phyloP scores from a whole-genome alignment of 2,797 vertebrate species.

The Coregonus ussuriensis region DNA sequence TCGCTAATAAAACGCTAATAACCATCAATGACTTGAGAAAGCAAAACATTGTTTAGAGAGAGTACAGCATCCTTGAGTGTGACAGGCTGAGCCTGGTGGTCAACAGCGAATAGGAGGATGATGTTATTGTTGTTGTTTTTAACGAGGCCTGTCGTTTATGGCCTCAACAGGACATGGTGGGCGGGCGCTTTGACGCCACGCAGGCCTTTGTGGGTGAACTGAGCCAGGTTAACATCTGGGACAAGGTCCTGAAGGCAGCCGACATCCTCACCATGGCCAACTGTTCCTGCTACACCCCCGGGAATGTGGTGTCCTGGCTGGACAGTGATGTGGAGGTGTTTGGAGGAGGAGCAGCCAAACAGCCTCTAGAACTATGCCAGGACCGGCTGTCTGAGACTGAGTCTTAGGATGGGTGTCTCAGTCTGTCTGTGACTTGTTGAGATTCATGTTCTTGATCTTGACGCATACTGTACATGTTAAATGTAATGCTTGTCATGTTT shows the following conservation, averaged over 20 bases:
- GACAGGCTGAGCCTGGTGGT: slow-evolving; percentile 9
- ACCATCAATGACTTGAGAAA: neutral
- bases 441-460: neutral
- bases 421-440: neutral
- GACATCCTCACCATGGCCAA: slow-evolving; percentile 93
- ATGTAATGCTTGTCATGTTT: neutral
- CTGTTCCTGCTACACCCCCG: slow-evolving; percentile 90
- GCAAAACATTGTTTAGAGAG: too few relatives aligned
- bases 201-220: slow-evolving; percentile 98
- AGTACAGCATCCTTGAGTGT: neutral
- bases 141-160: slow-evolving; percentile 49
- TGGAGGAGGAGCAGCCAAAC: slow-evolving; percentile 88
- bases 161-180: slow-evolving; percentile 87
- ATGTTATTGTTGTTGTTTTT: slow-evolving; percentile 43
- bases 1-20: too few relatives aligned
- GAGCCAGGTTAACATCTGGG: slow-evolving; percentile 99
- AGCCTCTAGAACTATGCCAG: slow-evolving; percentile 90
- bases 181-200: slow-evolving; percentile 95
- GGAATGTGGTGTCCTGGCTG: slow-evolving; percentile 93
- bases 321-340: slow-evolving; percentile 93
- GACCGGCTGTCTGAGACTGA: slow-evolving; percentile 77
- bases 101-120: slow-evolving; percentile 29
- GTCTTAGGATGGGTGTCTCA: neutral
- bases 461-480: neutral
- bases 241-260: slow-evolving; percentile 86